Evolutionary conservation across 2,888 invertebrate genomes (phyloP), one percentile per base, ranked within the genome.

Genomic region (Ichneumoninae sp.): DNA sequence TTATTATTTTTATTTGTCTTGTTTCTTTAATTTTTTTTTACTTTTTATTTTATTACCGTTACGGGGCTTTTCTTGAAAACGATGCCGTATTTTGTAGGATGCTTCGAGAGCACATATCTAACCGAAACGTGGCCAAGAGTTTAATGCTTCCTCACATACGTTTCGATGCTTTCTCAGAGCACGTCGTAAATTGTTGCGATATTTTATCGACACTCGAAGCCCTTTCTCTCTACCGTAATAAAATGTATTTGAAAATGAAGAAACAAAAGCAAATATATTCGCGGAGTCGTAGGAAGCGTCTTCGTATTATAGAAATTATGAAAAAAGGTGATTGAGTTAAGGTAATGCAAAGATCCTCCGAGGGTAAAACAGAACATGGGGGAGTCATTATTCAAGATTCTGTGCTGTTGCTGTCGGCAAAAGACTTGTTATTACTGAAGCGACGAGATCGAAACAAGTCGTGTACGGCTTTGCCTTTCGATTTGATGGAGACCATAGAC

Each of bases 171-270:
- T 47, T 62, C 30, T 71, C 47, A n/a, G 62, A 75, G 70, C 36
- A 60, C 80, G 40, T 40, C 60, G 40, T 60, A 77, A 44, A 52
- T 40, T 68, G 60, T 47, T 47, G 54, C 71, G 80, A 79, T 86
- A 74, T 76, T 82, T 83, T 70, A 75, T 83, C 82, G 57, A 82
- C 75, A 72, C 80, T 78, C 80, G 76, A 69, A 70, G 52, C 72
- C 33, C 44, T 82, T 62, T 82, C 74, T 78, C 68, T 75, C 78
- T 69, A 69, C 26, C 66, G 68, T 69, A 68, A 76, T 57, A 50
- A 62, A 72, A 19, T 70, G 26, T 78, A 33, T 62, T 54, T 50
- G 40, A 79, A 47, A 71, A 52, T 26, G 26, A 57, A 33, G 52
- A 77, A 66, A 26, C 13, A 30, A 81, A 78, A 57, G 26, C 57